Evolutionary conservation across 2,113 vertebrate species (phyloP).

Genomic region (Chascanopsetta lugubris): DNA sequence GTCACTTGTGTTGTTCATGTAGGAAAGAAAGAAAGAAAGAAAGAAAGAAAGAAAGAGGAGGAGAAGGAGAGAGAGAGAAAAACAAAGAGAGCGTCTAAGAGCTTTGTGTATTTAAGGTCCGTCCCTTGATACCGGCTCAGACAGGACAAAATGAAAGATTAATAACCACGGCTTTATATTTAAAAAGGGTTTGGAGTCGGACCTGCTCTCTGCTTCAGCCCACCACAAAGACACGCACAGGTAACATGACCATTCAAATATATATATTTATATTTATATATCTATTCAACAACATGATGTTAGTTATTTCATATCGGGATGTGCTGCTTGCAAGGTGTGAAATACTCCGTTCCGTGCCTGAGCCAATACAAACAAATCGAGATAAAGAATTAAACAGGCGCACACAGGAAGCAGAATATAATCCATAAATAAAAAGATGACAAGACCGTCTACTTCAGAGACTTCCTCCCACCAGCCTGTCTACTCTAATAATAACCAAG

Average conservation of each 20-base stretch:
- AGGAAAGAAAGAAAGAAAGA: slow-evolving; percentile 35
- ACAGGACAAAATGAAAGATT: slow-evolving; percentile 80
- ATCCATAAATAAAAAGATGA: slow-evolving; percentile 82
- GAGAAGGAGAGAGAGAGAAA: slow-evolving; percentile 41
- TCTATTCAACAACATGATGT: slow-evolving; percentile 5
- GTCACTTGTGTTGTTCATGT: slow-evolving; percentile 32
- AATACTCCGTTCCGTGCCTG: not conserved
- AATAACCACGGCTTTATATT: slow-evolving; percentile 75
- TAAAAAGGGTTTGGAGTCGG: slow-evolving; percentile 67
- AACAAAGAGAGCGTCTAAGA: slow-evolving; percentile 72
- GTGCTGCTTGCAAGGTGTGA: slow-evolving; percentile 11
- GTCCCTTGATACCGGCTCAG: slow-evolving; percentile 74
- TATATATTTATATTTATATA: slow-evolving; percentile 3
- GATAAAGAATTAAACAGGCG: slow-evolving; percentile 47
- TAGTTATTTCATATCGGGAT: slow-evolving; percentile 2
- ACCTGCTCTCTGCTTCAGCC: slow-evolving; percentile 51
- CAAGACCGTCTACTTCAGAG: slow-evolving; percentile 80
- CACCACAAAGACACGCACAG: slow-evolving; percentile 8
- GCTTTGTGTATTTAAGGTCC: slow-evolving; percentile 75
- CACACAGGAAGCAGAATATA: slow-evolving; percentile 65
- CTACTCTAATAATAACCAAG: slow-evolving; percentile 83
- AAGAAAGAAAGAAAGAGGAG: slow-evolving; percentile 36
- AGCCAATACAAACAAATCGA: slow-evolving; percentile 31
- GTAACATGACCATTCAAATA: not conserved
- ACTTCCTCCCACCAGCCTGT: slow-evolving; percentile 81